These are phyloP conservation scores for Centropyge bicolor DNA, from an alignment of 2,797 vertebrate species.

Conservation along the genomic window DNA sequence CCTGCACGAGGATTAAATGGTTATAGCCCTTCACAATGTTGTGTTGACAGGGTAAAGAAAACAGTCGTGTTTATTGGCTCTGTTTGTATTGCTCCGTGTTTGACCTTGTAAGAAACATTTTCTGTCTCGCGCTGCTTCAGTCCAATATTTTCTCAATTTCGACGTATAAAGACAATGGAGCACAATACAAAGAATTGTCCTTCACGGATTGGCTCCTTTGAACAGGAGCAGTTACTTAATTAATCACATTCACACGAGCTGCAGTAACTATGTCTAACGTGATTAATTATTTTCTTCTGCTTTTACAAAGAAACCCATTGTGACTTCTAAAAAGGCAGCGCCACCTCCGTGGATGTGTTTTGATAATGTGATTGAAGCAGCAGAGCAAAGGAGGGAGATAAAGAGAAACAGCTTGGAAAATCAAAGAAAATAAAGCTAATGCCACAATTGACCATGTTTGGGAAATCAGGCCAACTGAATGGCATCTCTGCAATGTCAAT, in stretches of 20 bases:
- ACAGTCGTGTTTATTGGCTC: constrained; percentile 75
- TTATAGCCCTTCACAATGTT: constrained; percentile 74
- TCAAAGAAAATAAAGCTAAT: constrained; percentile 49
- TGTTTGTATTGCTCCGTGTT: constrained; percentile 72
- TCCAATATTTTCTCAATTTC: constrained; percentile 63
- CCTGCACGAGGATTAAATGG: constrained; percentile 77
- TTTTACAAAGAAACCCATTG: constrained; percentile 73
- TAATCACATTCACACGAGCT: constrained; percentile 68
- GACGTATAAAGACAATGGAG: constrained; percentile 57
- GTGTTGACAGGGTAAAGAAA: constrained; percentile 79
- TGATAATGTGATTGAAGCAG: constrained; percentile 77
- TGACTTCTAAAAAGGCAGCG: constrained; percentile 71
- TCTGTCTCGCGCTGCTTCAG: constrained; percentile 47
- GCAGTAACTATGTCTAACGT: constrained; percentile 72
- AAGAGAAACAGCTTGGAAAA: constrained; percentile 77
- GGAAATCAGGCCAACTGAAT: constrained; percentile 56
- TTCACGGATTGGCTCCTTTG: constrained; percentile 66
- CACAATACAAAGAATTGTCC: constrained; percentile 60
- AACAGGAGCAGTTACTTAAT: constrained; percentile 77
- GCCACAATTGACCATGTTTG: constrained; percentile 65
- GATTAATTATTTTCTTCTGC: constrained; percentile 75
- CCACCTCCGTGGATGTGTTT: constrained; percentile 71
- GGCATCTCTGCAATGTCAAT: constrained; percentile 30
- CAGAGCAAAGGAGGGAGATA: constrained; percentile 69
- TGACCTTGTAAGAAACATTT: constrained; percentile 75